Evolutionary conservation across 2,888 invertebrate species (phyloP), one percentile per base, ranked within the genome.

Genomic region (Leucania comma): DNA sequence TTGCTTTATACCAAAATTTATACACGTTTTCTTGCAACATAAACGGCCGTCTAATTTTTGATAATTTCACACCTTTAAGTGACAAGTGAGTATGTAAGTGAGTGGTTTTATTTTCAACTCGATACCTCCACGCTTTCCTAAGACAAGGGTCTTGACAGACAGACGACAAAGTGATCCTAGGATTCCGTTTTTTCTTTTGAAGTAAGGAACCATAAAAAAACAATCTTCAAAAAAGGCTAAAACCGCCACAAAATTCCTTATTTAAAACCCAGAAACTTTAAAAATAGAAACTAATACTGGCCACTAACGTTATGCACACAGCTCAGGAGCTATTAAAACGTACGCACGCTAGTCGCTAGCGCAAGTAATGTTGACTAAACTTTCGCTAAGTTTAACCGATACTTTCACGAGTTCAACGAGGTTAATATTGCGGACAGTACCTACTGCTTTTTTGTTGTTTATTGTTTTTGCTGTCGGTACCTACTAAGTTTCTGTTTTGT

Each of bases 351-450:
- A 72, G 46, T 17, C 53, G 70, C 51, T 48, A 26, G 63, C 68
- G 63, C 60, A 65, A 26, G 61, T 65, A 53, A 62, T 63, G 75
- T 75, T 68, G 69, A 58, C 72, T 67, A 38, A 72, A 81, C 80
- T 81, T 81, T 81, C 80, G 79, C 82, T 62, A 66, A 72, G 82
- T 73, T 79, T 71, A 82, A 71, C 8, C 57, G 42, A 67, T 82
- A 81, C 80, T 81, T 81, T 81, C 80, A 60, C 79, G 53, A 79
- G 82, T 81, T 81, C 80, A 81, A 50, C 46, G 72, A 82, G 82
- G 80, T 81, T 71, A 81, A 81, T 78, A 81, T 68, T 79, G 64
- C 64, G 58, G 60, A 62, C 63, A 42, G 64, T 82, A 78, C 71
- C 54, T 82, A 78, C 70, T 42, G 46, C n/a, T 61, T 63, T 60